Percentiles rank a stretch among this genome's conserved stretches.
Conservation (phyloP, 1,140 invertebrate species). For the Drosophila neocordata region DNA sequence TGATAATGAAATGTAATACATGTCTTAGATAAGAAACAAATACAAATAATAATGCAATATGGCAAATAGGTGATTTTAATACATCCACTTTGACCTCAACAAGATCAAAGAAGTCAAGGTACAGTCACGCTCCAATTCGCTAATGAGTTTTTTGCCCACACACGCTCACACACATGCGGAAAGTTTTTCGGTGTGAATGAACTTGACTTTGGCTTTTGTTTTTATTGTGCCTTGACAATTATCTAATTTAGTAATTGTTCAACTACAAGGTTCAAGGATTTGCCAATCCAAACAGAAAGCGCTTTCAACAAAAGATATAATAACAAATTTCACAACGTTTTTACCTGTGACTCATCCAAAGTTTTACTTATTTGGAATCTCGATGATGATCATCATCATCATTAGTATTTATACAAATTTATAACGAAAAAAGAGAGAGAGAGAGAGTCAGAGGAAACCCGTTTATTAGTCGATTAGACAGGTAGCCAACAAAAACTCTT, state of each 20-base stretch:
- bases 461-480: slow-evolving; percentile 31
- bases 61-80: not conserved
- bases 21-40: not conserved
- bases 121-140: slow-evolving; percentile 32
- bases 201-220: slow-evolving; percentile 8
- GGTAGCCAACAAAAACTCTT: slow-evolving; percentile 28
- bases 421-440: slow-evolving; percentile 5
- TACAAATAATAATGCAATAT: not conserved
- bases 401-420: not conserved
- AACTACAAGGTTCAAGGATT: slow-evolving; percentile 44
- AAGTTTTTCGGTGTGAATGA: slow-evolving; percentile 43
- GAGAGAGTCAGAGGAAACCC: slow-evolving; percentile 36
- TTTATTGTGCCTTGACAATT: slow-evolving; percentile 30
- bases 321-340: slow-evolving; percentile 30
- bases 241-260: slow-evolving; percentile 25
- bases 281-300: not conserved
- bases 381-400: slow-evolving; percentile 34
- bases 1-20: not conserved
- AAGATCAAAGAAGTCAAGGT: slow-evolving; percentile 23
- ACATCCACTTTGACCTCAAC: not conserved
- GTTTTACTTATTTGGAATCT: slow-evolving; percentile 54
- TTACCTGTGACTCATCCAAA: slow-evolving; percentile 41
- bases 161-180: slow-evolving; percentile 29
- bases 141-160: not conserved
- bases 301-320: slow-evolving; percentile 3